phyloP scores from a whole-genome alignment of 2,888 invertebrate genomes.

The Leucophenga montana region DNA sequence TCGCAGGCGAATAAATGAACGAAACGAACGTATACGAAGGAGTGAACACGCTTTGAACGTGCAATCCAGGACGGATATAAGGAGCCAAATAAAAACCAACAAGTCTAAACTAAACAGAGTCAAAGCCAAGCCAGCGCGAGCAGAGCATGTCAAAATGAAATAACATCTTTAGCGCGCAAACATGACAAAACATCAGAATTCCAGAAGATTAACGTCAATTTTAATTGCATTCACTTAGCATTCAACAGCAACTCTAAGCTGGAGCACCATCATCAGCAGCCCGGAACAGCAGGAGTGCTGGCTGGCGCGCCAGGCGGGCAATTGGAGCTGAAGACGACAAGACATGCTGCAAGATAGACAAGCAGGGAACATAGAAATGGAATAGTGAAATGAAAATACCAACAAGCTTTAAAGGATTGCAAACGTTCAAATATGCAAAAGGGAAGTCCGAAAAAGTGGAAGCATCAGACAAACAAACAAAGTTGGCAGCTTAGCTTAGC shows the following conservation, averaged over 20 bases:
- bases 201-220: constrained; percentile 67
- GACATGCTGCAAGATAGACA: not conserved
- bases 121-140: constrained; percentile 27
- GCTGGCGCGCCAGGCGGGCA: not conserved
- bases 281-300: constrained; percentile 36
- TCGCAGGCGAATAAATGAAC: constrained; percentile 53
- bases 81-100: not conserved
- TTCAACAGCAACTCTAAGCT: constrained; percentile 41
- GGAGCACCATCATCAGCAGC: constrained; percentile 32
- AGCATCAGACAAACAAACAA: constrained; percentile 32
- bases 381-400: constrained; percentile 4
- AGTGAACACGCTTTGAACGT: constrained; percentile 53
- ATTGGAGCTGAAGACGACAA: constrained; percentile 5
- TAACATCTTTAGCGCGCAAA: constrained; percentile 67
- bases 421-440: constrained; percentile 20
- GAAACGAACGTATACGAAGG: no score
- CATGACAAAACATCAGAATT: constrained; percentile 67
- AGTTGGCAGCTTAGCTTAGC: no score
- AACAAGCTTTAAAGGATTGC: constrained; percentile 10
- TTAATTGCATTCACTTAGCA: constrained; percentile 66
- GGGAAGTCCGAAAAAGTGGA: constrained; percentile 38
- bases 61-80: not conserved
- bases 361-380: not conserved
- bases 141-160: constrained; percentile 65
- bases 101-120: not conserved